Evolutionary conservation across 2,113 vertebrate species (phyloP).

Genomic region (Muscicapa adusta): DNA sequence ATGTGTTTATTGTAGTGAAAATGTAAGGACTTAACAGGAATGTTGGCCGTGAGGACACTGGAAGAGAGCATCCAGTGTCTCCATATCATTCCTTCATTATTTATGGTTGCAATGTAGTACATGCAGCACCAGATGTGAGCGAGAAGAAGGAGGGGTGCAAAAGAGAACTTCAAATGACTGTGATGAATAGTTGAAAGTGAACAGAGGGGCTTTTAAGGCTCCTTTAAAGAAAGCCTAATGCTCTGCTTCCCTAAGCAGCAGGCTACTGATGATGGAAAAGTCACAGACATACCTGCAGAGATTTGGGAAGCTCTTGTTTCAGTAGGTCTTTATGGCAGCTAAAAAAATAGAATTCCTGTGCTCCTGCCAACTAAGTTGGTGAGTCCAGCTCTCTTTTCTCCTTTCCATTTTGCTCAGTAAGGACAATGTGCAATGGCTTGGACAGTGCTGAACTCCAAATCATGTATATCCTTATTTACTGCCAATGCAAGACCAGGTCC

Average conservation of each 20-base stretch:
- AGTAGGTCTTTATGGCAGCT: not conserved
- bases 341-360: conserved; percentile 7
- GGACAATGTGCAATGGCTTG: not conserved
- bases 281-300: conserved; percentile 51
- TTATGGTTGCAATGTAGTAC: not conserved
- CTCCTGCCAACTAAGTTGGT: conserved; percentile 1
- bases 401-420: not conserved
- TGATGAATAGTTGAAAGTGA: conserved; percentile 59
- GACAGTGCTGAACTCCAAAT: not conserved
- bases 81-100: not conserved
- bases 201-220: conserved; percentile 52
- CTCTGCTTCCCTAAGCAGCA: conserved; percentile 46
- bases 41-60: not conserved
- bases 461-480: not conserved
- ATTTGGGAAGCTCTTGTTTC: conserved; percentile 53
- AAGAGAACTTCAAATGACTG: conserved; percentile 36
- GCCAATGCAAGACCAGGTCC: not conserved
- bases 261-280: conserved; percentile 50
- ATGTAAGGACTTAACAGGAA: not conserved
- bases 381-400: conserved; percentile 1
- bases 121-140: not conserved
- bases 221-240: conserved; percentile 51
- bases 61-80: not conserved
- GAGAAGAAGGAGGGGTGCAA: not conserved
- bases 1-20: not conserved